phyloP scores from a whole-genome alignment of 2,888 invertebrate genomes.

The Sepiola atlantica region DNA sequence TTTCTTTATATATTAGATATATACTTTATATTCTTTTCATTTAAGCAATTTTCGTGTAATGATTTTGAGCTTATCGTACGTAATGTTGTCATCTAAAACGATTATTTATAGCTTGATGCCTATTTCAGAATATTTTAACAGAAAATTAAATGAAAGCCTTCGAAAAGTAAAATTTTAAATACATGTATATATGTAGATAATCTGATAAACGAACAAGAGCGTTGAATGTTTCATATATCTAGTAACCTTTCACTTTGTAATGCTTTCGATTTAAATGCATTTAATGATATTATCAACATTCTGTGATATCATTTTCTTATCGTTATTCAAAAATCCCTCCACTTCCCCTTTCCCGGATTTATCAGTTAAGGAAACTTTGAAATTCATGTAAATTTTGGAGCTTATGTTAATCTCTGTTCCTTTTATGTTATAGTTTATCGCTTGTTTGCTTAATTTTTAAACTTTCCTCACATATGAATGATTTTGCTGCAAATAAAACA shows the following conservation, averaged over 20 bases:
- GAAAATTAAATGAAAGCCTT: neutral
- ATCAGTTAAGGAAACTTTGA: neutral
- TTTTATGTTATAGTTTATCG: neutral
- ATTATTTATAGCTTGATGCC: neutral
- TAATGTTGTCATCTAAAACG: neutral
- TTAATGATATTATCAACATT: neutral
- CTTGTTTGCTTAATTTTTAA: neutral
- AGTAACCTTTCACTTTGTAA: neutral
- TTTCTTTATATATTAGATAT: too few relatives aligned
- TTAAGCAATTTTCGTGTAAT: neutral
- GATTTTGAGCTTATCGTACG: neutral
- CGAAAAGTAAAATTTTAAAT: too few relatives aligned
- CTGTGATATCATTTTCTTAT: neutral
- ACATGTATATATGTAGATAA: constrained; percentile 8
- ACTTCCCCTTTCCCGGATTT: neutral
- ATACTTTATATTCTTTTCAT: neutral
- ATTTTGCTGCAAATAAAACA: neutral
- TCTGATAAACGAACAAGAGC: neutral
- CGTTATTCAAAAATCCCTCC: neutral
- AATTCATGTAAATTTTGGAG: neutral
- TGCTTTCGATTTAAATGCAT: too few relatives aligned
- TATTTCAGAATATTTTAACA: neutral
- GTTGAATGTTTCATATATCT: neutral
- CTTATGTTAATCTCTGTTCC: neutral
- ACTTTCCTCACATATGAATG: neutral